Percentiles rank a stretch among this genome's conserved stretches.
These are phyloP conservation scores for Cygnus atratus DNA, from an alignment of 2,113 vertebrate species.

Conservation along the genomic window DNA sequence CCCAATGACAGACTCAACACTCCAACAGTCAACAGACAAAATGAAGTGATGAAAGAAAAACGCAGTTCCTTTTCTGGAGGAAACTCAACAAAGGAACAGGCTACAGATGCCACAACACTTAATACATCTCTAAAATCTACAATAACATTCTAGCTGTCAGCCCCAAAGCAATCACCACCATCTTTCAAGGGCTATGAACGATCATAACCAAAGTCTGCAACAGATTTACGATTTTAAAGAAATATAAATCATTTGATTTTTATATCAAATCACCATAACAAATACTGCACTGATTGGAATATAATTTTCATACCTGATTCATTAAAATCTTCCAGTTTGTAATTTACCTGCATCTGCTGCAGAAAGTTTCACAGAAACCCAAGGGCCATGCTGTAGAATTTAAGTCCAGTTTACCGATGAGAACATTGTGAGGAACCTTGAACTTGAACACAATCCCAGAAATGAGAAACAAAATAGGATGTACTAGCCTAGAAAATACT, in stretches of 20 bases:
- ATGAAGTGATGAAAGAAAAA: not conserved
- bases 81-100: not conserved
- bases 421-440: constrained; percentile 42
- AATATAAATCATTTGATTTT: not conserved
- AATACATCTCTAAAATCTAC: not conserved
- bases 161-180: not conserved
- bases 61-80: not conserved
- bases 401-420: constrained; percentile 48
- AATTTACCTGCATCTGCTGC: constrained; percentile 55
- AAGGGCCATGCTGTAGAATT: constrained; percentile 33
- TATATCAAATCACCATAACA: not conserved
- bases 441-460: constrained; percentile 62
- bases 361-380: not conserved
- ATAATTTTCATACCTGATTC: constrained; percentile 14
- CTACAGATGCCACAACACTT: not conserved
- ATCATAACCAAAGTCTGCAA: not conserved
- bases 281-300: not conserved
- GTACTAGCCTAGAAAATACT: not conserved
- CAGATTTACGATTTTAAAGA: not conserved
- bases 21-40: not conserved
- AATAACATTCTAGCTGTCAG: not conserved
- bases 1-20: not conserved
- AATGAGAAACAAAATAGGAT: constrained; percentile 12
- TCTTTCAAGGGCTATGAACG: not conserved
- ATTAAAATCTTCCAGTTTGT: not conserved